These are phyloP conservation scores for Crotalus helleri DNA, from an alignment of 2,113 vertebrate species.

Conservation along the genomic window DNA sequence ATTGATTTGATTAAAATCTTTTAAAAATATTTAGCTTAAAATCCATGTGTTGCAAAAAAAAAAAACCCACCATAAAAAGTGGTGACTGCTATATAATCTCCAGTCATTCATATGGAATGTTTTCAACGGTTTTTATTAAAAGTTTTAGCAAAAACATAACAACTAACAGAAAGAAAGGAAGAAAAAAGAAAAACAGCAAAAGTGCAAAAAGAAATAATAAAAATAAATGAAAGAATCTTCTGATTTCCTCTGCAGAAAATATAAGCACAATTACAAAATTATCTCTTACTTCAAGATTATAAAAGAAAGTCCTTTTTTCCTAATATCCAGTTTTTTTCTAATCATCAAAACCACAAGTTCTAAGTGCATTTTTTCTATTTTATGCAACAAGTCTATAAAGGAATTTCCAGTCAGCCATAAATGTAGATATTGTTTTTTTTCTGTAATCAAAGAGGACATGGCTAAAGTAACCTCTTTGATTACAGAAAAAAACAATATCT, in stretches of 20 bases:
- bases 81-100: conserved; percentile 37
- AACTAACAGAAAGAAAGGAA: neutral
- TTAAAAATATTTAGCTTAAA: conserved; percentile 45
- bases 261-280: neutral
- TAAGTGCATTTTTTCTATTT: neutral
- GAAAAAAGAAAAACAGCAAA: neutral
- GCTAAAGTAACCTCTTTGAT: too few species aligned
- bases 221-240: neutral
- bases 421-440: neutral
- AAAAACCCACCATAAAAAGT: conserved; percentile 4
- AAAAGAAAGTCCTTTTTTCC: neutral
- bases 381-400: neutral
- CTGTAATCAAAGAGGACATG: neutral
- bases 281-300: neutral
- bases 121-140: conserved; percentile 6
- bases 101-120: conserved; percentile 25
- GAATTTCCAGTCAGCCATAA: neutral
- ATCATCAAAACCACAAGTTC: neutral
- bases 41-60: too few species aligned
- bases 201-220: neutral
- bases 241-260: neutral
- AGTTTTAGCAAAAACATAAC: neutral
- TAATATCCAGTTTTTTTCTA: neutral
- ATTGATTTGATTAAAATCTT: conserved; percentile 51
- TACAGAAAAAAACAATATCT: too few species aligned